Percentiles rank a stretch among this genome's conserved stretches.
phyloP scores from a whole-genome alignment of 64 coral and sea anemone species.

The Pocillopora verrucosa region DNA sequence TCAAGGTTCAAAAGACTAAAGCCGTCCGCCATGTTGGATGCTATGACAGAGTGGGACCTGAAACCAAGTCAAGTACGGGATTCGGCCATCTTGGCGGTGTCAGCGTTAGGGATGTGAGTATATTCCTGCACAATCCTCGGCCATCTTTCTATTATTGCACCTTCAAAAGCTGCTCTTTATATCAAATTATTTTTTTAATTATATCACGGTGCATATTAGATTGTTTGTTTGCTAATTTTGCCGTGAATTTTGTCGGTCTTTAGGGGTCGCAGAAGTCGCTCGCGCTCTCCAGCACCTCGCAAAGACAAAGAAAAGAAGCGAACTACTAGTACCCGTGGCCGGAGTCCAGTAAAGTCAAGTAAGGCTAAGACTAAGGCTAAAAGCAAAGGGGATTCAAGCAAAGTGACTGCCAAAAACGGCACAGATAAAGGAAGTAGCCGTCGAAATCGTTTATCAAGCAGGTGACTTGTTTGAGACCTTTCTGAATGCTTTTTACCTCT shows the following conservation, averaged over 20 bases:
- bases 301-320: slow-evolving; percentile 91
- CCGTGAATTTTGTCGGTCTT: slow-evolving; percentile 11
- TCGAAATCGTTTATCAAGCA: slow-evolving; percentile 76
- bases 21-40: slow-evolving; percentile 33
- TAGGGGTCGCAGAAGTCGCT: slow-evolving; percentile 91
- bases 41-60: slow-evolving; percentile 7
- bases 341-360: slow-evolving; percentile 70
- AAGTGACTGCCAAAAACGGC: slow-evolving; percentile 38
- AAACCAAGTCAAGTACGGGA: slow-evolving; percentile 6
- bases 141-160: neutral
- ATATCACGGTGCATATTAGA: neutral
- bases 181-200: neutral
- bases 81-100: neutral
- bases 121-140: slow-evolving; percentile 50
- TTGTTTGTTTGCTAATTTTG: slow-evolving; percentile 7
- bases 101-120: slow-evolving; percentile 61
- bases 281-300: slow-evolving; percentile 45
- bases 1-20: neutral
- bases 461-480: slow-evolving; percentile 16
- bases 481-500: neutral
- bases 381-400: slow-evolving; percentile 44
- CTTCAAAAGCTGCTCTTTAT: neutral
- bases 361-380: slow-evolving; percentile 50
- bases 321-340: slow-evolving; percentile 77
- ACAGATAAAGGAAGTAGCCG: slow-evolving; percentile 62